A percentile compares a stretch with the other conserved stretches of the same genome.
phyloP scores from a whole-genome alignment of 1,140 invertebrate species.

The Anagrus nilaparvatae region DNA sequence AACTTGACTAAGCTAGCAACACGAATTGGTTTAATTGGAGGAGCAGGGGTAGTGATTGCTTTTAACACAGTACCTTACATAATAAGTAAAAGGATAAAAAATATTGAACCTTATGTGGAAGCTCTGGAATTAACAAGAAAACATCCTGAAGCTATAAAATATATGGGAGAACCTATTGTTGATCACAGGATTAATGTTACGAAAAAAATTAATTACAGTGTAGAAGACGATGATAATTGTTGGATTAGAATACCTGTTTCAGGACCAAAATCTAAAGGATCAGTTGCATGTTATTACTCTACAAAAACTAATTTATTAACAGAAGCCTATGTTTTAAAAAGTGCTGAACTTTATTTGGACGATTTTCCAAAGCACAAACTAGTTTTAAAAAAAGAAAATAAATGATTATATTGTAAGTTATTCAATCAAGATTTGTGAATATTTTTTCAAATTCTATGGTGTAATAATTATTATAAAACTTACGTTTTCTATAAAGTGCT shows the following conservation, averaged over 20 bases:
- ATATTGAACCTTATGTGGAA: constrained; percentile 14
- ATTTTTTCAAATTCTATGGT: no score
- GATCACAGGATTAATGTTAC: constrained; percentile 12
- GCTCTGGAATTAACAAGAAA: constrained; percentile 15
- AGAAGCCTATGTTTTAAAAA: no score
- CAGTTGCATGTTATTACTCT: no score
- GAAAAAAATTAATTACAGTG: constrained; percentile 8
- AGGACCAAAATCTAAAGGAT: constrained; percentile 20
- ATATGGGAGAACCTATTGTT: constrained; percentile 25
- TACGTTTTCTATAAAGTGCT: no score
- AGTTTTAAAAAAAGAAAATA: no score
- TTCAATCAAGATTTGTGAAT: no score
- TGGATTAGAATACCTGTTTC: constrained; percentile 20
- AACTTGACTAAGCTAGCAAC: not conserved
- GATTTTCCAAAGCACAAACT: no score
- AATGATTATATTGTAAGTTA: no score
- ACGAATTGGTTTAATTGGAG: constrained; percentile 3
- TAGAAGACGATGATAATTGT: constrained; percentile 6
- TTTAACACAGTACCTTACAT: constrained; percentile 7
- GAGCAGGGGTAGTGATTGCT: not conserved
- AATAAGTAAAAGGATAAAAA: not conserved
- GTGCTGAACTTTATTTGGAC: no score
- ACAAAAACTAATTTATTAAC: no score
- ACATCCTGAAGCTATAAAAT: constrained; percentile 17
- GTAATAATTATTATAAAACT: no score